Evolutionary conservation across 2,113 vertebrate genomes (phyloP).

Genomic region (Misgurnus mizolepis): DNA sequence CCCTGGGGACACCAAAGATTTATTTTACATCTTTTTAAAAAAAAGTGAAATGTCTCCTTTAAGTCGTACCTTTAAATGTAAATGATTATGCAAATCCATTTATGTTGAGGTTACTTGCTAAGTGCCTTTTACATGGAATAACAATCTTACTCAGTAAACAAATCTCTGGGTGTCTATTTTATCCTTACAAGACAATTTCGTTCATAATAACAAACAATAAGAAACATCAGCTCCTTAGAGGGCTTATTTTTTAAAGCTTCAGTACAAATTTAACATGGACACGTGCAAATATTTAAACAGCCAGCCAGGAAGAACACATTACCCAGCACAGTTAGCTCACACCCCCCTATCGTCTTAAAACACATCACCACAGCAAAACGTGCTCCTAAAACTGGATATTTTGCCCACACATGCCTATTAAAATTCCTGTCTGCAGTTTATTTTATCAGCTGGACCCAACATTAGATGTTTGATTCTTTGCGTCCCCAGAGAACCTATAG

Average conservation of each 20-base stretch:
- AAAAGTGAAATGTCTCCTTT: no score
- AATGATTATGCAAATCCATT: no score
- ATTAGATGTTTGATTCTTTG: constrained; percentile 1
- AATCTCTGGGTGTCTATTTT: background rate
- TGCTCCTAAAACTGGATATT: constrained; percentile 22
- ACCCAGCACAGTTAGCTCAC: background rate
- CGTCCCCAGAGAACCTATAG: constrained; percentile 1
- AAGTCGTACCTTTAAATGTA: no score
- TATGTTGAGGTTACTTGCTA: no score
- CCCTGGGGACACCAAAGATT: no score
- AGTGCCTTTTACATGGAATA: no score
- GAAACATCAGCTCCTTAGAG: background rate
- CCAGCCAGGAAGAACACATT: background rate
- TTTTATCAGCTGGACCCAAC: constrained; percentile 42
- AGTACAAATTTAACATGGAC: background rate
- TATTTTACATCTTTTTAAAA: no score
- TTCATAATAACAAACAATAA: background rate
- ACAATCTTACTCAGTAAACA: background rate
- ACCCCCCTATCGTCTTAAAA: constrained; percentile 17
- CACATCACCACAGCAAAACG: background rate
- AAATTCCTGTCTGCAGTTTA: constrained; percentile 21
- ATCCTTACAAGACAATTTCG: no score
- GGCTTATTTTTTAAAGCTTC: background rate
- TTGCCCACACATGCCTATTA: constrained; percentile 14
- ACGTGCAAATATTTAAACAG: background rate